Percentiles rank a stretch among this genome's conserved stretches.
phyloP scores from a whole-genome alignment of 2,888 invertebrate genomes.

The Drosophila bunnanda region DNA sequence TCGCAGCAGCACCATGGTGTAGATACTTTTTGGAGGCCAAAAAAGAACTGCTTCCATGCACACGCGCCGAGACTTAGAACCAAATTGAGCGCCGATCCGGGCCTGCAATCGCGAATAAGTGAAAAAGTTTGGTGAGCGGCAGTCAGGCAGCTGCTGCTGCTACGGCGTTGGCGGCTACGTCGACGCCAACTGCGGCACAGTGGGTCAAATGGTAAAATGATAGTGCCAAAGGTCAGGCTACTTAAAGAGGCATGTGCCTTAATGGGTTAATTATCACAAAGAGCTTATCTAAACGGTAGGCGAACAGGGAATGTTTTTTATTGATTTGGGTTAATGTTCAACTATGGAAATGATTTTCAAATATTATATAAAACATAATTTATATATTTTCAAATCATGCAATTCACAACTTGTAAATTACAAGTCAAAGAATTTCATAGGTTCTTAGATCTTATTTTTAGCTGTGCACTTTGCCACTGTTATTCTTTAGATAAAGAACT shows the following conservation, averaged over 20 bases:
- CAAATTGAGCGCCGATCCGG: slow-evolving; percentile 77
- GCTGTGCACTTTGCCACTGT: not conserved
- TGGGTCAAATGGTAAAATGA: slow-evolving; percentile 41
- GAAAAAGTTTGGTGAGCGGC: slow-evolving; percentile 49
- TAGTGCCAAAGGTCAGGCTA: slow-evolving; percentile 4
- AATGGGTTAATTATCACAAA: slow-evolving; percentile 5
- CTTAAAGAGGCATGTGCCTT: not conserved
- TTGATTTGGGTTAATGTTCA: too few relatives aligned
- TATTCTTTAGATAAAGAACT: not conserved
- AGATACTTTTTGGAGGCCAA: slow-evolving; percentile 1
- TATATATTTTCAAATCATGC: rapidly evolving
- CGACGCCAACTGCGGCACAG: slow-evolving; percentile 43
- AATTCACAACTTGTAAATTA: too few relatives aligned
- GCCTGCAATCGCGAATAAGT: slow-evolving; percentile 68
- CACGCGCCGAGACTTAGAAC: slow-evolving; percentile 78
- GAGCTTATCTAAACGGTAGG: not conserved
- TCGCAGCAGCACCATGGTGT: slow-evolving; percentile 78
- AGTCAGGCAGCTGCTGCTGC: slow-evolving; percentile 34
- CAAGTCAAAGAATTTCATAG: not conserved
- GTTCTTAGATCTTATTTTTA: not conserved
- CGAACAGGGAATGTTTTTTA: not conserved
- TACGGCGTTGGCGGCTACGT: slow-evolving; percentile 2
- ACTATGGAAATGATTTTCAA: not conserved
- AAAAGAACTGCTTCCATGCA: slow-evolving; percentile 65
- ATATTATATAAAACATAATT: too few relatives aligned